These are phyloP conservation scores for Pedetes capensis DNA, from an alignment of 2,113 vertebrate species.

Conservation along the genomic window DNA sequence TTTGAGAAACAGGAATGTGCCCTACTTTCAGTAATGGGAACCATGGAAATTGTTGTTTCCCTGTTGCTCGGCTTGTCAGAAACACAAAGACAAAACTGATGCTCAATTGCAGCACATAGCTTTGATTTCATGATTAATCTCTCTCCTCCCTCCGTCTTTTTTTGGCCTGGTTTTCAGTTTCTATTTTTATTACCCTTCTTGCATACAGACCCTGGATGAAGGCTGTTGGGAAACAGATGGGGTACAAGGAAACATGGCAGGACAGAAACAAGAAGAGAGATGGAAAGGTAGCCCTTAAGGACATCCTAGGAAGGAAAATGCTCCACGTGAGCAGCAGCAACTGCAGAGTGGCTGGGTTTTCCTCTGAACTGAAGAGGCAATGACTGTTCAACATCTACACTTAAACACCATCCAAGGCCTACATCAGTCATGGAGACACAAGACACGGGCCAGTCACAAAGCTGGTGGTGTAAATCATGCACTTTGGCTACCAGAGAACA, in stretches of 20 bases:
- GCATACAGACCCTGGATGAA: too few relatives aligned
- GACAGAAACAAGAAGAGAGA: neutral
- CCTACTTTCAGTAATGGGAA: neutral
- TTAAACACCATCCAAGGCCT: neutral
- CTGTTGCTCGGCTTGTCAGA: neutral
- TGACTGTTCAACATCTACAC: accelerated
- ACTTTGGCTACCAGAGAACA: neutral
- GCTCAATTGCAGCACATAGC: accelerated
- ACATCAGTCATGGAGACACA: neutral
- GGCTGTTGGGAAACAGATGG: neutral
- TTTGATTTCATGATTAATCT: neutral
- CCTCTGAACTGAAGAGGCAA: neutral
- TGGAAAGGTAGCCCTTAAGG: neutral
- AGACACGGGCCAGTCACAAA: neutral
- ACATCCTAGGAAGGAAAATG: neutral
- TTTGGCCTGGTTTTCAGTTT: neutral
- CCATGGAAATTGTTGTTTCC: neutral
- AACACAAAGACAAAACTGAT: neutral
- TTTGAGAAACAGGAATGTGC: neutral
- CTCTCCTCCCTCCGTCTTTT: neutral
- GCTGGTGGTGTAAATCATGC: neutral
- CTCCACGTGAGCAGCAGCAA: accelerated
- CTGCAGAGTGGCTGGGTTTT: too few relatives aligned
- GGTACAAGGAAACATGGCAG: neutral
- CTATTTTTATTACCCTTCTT: neutral